Evolutionary conservation across 1,140 invertebrate genomes (phyloP).

Genomic region (Wasmannia auropunctata): DNA sequence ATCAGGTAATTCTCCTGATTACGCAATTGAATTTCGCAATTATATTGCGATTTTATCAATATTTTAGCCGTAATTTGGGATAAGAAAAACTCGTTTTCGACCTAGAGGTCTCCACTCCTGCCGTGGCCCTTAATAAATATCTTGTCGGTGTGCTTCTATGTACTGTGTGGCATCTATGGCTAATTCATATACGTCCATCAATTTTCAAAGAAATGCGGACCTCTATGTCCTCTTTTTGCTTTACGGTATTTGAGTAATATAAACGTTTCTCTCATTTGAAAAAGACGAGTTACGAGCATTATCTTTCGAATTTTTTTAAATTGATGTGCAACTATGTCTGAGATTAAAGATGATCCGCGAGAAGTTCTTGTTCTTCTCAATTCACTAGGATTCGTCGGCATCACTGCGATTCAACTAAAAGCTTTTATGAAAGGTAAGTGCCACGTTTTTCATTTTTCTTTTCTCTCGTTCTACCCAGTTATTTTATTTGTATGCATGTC

Average conservation of each 20-base stretch:
- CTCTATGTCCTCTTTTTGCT: background rate
- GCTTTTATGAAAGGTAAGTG: slow-evolving; percentile 83
- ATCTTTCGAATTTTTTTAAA: slow-evolving; percentile 16
- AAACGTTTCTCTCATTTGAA: slow-evolving; percentile 31
- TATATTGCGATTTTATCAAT: too few relatives aligned
- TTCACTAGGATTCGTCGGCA: slow-evolving; percentile 82
- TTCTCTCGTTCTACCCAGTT: background rate
- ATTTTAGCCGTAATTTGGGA: too few relatives aligned
- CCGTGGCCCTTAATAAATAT: too few relatives aligned
- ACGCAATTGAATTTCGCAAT: too few relatives aligned
- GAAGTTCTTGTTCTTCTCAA: slow-evolving; percentile 81
- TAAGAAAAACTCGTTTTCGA: too few relatives aligned
- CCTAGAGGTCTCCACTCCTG: too few relatives aligned
- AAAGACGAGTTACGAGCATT: background rate
- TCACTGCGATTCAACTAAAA: slow-evolving; percentile 82
- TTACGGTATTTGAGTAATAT: background rate
- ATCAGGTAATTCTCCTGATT: too few relatives aligned
- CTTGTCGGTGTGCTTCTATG: too few relatives aligned
- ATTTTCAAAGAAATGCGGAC: too few relatives aligned
- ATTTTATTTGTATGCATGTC: background rate
- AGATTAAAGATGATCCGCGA: slow-evolving; percentile 79
- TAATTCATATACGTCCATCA: too few relatives aligned
- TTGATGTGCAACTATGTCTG: slow-evolving; percentile 30
- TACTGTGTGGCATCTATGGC: too few relatives aligned
- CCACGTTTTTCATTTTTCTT: background rate